phyloP scores from a whole-genome alignment of 1,140 invertebrate species.

The Bemisia tabaci region DNA sequence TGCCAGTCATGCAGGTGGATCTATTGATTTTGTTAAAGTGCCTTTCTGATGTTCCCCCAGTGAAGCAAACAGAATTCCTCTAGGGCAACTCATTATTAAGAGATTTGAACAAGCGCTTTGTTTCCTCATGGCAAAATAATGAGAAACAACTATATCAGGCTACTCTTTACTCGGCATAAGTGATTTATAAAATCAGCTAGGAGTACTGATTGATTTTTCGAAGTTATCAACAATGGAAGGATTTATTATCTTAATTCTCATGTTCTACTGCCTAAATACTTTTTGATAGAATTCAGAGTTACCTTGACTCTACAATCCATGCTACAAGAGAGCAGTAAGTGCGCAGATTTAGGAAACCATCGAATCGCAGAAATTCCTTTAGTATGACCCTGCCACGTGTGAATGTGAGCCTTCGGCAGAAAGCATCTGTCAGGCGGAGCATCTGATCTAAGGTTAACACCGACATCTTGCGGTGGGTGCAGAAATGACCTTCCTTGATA shows the following conservation, averaged over 20 bases:
- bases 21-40: too few species aligned
- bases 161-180: too few species aligned
- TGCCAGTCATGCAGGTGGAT: too few species aligned
- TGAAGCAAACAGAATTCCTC: too few species aligned
- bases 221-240: not conserved
- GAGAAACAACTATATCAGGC: too few species aligned
- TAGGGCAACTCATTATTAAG: too few species aligned
- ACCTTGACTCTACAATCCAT: conserved; percentile 96
- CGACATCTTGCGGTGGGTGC: conserved; percentile 87
- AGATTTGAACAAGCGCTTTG: too few species aligned
- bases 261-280: not conserved
- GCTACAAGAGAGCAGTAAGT: conserved; percentile 85
- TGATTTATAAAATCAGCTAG: too few species aligned
- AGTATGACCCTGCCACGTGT: conserved; percentile 93
- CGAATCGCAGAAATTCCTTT: conserved; percentile 93
- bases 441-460: conserved; percentile 85
- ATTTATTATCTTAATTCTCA: not conserved
- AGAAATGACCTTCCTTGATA: conserved; percentile 95
- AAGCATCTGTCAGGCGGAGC: conserved; percentile 91
- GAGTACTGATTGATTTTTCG: too few species aligned
- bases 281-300: conserved; percentile 20
- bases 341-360: conserved; percentile 90
- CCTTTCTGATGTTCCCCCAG: too few species aligned
- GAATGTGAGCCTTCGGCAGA: conserved; percentile 90
- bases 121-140: too few species aligned